Evolutionary conservation across 2,797 vertebrate genomes (phyloP), one percentile per base, ranked within the genome.

Genomic region (Tauraco hartlaubi): DNA sequence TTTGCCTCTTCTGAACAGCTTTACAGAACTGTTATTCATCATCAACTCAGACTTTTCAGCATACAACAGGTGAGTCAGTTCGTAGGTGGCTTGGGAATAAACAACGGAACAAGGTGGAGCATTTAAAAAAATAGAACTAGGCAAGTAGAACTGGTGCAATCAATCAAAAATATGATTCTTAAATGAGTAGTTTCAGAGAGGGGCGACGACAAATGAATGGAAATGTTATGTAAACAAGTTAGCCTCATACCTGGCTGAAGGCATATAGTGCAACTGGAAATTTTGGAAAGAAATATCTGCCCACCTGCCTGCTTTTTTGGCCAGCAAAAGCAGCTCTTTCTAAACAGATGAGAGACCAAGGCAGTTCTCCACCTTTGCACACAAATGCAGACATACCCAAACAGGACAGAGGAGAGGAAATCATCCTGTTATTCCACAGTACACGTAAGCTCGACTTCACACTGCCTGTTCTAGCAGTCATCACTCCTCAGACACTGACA

Each of bases 61-160:
- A n/a, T 68, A 81, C 75, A 97, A 92, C 96, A 97, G 97, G 96
- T 97, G 94, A 96, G 87, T 84, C 80, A 90, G 93, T 92, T 95
- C 86, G 88, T 92, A 93, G 91, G 75, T 75, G 89, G 88, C 39
- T 63, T 87, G 95, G 87, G 92, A 96, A 97, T 95, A 97, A 97
- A 95, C 87, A 96, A 85, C 28, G 0, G 78, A 95, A 92, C 44
- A 56, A 94, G 83, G 93, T 91, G 85, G 75, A 91, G 77, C 26
- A 75, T 78, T 89, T 59, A 4, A 28, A 86, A 64, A 94, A 93
- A 82, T 62, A 78, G 37, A 71, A 31, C 22, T 56, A 88, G 55
- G 75, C 64, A 73, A 93, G 78, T 12, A 79, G 74, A 79, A 25
- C 59, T 29, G 7, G 44, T 79, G 69, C 66, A 96, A 96, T 97